Conservation (phyloP, 2,888 invertebrate genomes). For the Apodemia duryi region DNA sequence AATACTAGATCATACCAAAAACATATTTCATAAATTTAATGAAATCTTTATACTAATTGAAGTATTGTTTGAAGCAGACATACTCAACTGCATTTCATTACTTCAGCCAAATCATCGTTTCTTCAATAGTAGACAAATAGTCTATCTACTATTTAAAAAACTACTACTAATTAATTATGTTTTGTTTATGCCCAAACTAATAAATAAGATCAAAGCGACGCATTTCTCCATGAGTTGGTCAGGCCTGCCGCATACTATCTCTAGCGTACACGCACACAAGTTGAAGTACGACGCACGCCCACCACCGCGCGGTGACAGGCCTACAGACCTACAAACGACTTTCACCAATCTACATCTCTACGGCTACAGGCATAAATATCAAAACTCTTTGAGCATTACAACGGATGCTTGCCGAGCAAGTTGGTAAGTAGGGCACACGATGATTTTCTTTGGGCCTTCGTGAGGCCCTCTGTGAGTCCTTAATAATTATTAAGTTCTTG, state of each 20-base stretch:
- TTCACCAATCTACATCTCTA: constrained; percentile 41
- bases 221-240: constrained; percentile 65
- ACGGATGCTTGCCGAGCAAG: constrained; percentile 41
- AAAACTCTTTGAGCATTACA: constrained; percentile 35
- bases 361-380: constrained; percentile 37
- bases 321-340: constrained; percentile 75
- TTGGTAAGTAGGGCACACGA: constrained; percentile 63
- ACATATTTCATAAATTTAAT: no score
- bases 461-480: constrained; percentile 41
- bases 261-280: constrained; percentile 68
- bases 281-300: constrained; percentile 44
- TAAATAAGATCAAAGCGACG: constrained; percentile 41
- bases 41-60: no score
- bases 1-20: no score
- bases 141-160: no score
- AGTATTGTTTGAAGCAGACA: no score
- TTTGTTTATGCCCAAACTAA: no score
- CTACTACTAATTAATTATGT: no score
- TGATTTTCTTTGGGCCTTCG: constrained; percentile 67
- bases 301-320: constrained; percentile 51
- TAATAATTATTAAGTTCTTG: constrained; percentile 11
- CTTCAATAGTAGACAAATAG: no score
- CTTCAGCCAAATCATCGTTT: no score
- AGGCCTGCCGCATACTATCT: constrained; percentile 63
- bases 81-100: no score